Percentiles rank a stretch among this genome's conserved stretches.
These are phyloP conservation scores for Pungitius pungitius DNA, from an alignment of 2,113 vertebrate genomes.

Conservation along the genomic window DNA sequence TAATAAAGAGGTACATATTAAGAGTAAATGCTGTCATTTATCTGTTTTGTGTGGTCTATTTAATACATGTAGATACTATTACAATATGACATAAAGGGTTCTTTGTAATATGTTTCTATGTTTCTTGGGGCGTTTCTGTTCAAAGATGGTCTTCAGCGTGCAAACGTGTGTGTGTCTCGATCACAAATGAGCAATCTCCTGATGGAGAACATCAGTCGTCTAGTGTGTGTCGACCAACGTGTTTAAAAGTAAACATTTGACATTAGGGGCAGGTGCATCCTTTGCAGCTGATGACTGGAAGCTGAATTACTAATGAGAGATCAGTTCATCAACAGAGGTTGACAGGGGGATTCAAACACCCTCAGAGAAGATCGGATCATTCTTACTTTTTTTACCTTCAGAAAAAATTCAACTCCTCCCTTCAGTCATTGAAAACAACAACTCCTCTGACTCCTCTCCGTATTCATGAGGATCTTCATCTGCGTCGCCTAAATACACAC, in stretches of 20 bases:
- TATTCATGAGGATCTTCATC: slow-evolving; percentile 62
- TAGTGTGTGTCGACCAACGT: not conserved
- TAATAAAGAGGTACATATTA: not conserved
- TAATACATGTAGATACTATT: not conserved
- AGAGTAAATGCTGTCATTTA: not conserved
- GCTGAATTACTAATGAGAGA: slow-evolving; percentile 24
- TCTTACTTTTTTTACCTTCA: not conserved
- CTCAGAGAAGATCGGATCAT: not conserved
- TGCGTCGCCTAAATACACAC: slow-evolving; percentile 39
- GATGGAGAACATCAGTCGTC: not conserved
- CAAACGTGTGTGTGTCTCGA: not conserved
- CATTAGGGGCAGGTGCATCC: not conserved
- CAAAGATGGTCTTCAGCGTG: not conserved
- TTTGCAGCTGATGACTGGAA: not conserved
- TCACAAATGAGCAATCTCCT: not conserved
- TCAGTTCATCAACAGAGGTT: slow-evolving; percentile 4
- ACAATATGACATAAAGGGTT: not conserved
- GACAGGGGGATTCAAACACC: not conserved
- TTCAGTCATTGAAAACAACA: not conserved
- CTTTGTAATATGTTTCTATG: not conserved
- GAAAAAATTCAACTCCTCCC: not conserved
- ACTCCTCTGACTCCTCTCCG: slow-evolving; percentile 46
- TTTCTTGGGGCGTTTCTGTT: not conserved
- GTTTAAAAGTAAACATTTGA: not conserved
- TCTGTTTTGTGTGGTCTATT: not conserved